These are phyloP conservation scores for Mechanitis mazaeus DNA, from an alignment of 2,888 invertebrate genomes.

Conservation along the genomic window DNA sequence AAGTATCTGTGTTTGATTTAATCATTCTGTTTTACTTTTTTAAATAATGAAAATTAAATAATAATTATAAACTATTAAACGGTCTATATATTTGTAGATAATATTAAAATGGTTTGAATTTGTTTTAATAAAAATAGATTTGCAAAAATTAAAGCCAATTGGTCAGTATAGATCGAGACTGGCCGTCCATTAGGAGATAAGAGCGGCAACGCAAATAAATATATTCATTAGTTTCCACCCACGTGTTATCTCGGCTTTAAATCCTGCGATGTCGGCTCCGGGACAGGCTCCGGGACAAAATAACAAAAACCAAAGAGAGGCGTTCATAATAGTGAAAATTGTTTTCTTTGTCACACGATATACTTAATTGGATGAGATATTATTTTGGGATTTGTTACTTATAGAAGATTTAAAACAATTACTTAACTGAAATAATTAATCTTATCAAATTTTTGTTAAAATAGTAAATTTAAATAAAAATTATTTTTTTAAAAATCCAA, in stretches of 20 bases:
- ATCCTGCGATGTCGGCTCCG: constrained; percentile 67
- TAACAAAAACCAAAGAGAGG: constrained; percentile 38
- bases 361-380: constrained; percentile 28
- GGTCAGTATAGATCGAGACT: background rate
- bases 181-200: constrained; percentile 54
- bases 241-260: constrained; percentile 71
- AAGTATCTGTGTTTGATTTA: too few relatives aligned
- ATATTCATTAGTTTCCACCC: constrained; percentile 76
- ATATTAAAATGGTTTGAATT: background rate
- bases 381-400: background rate
- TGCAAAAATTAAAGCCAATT: background rate
- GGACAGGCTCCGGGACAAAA: constrained; percentile 44
- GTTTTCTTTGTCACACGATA: constrained; percentile 29
- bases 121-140: background rate
- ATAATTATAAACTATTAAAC: too few relatives aligned
- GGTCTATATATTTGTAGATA: too few relatives aligned
- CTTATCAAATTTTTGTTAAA: too few relatives aligned
- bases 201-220: constrained; percentile 65
- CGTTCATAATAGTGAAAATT: constrained; percentile 29
- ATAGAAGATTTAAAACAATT: background rate
- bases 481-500: too few relatives aligned
- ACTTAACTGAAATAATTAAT: too few relatives aligned
- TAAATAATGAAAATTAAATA: too few relatives aligned
- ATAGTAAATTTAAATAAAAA: too few relatives aligned
- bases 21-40: too few relatives aligned